Evolutionary conservation across 2,888 invertebrate genomes (phyloP).

Genomic region (Ditylenchus weischeri): DNA sequence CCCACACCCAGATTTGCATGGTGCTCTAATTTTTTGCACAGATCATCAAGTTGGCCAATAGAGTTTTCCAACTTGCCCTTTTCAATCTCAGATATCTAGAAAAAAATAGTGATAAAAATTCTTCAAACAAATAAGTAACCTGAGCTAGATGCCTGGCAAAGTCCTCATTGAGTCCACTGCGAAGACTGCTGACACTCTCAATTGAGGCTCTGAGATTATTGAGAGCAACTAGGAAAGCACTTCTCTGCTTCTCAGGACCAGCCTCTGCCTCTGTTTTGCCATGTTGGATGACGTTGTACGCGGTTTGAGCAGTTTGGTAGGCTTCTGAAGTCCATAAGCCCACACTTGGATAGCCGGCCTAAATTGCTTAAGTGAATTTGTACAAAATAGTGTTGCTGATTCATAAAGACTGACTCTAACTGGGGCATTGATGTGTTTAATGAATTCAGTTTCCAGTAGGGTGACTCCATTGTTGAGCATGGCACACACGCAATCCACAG

Average conservation of each 20-base stretch:
- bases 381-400: background rate
- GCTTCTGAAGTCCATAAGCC: conserved; percentile 51
- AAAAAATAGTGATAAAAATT: conserved; percentile 55
- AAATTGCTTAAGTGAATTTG: background rate
- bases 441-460: conserved; percentile 79
- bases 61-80: conserved; percentile 69
- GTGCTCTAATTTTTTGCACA: conserved; percentile 38
- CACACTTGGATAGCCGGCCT: conserved; percentile 50
- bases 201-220: conserved; percentile 87
- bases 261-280: conserved; percentile 40
- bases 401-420: conserved; percentile 64
- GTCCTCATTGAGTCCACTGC: conserved; percentile 59
- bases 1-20: conserved; percentile 42
- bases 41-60: conserved; percentile 52
- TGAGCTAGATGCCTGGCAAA: conserved; percentile 36
- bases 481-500: conserved; percentile 90
- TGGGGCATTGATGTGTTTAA: conserved; percentile 71
- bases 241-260: conserved; percentile 45
- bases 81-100: conserved; percentile 64
- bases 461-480: conserved; percentile 85
- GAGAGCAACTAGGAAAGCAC: conserved; percentile 70
- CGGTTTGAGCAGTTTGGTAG: conserved; percentile 52
- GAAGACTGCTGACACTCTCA: conserved; percentile 83
- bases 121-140: conserved; percentile 12
- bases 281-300: conserved; percentile 50